Evolutionary conservation across 2,888 invertebrate genomes (phyloP), one percentile per base, ranked within the genome.

Genomic region (Scaptomyza polygonia): DNA sequence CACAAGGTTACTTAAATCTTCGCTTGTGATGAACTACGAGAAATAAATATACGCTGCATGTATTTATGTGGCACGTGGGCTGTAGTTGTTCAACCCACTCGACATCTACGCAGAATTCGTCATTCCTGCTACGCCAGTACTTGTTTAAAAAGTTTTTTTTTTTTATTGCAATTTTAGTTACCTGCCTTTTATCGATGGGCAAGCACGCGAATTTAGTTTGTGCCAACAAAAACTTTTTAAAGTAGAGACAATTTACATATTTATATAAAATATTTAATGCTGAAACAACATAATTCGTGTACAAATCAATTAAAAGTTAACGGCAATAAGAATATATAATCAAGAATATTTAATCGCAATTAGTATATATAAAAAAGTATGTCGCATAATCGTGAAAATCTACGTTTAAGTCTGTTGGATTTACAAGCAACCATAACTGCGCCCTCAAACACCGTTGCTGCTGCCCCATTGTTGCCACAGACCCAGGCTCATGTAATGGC

Each of bases 321-420:
- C 14, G 32, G 4, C 32, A 40, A 32, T 5, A 47, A 43, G 3
- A 21, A 21, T 4, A 21, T 21, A n/a, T 25, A 39, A 61, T 30
- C 25, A 44, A 27, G 63, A 42, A 40, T 40, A 47, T 47, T 18
- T 47, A 44, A 48, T 12, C 34, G 11, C 34, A 59, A 62, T 42
- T 39, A 54, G 49, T 63, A n/a, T 49, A 12, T 27, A 42, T 32
- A 69, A 53, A 72, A 36, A 14, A 14, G 2, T 39, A 91, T 90
- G 90, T 88, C 88, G 77, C 86, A 89, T 57, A 91, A 90, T 85
- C 91, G 91, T 59, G 91, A 91, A 80, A 91, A 90, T 88, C 79
- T 91, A 70, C 90, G 91, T 3, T 79, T 91, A 71, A 91, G 91
- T 77, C 82, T 91, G 63, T 79, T 90, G 72, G 91, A 91, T 73